Evolutionary conservation across 2,113 vertebrate genomes (phyloP).

Genomic region (Thermophis baileyi): DNA sequence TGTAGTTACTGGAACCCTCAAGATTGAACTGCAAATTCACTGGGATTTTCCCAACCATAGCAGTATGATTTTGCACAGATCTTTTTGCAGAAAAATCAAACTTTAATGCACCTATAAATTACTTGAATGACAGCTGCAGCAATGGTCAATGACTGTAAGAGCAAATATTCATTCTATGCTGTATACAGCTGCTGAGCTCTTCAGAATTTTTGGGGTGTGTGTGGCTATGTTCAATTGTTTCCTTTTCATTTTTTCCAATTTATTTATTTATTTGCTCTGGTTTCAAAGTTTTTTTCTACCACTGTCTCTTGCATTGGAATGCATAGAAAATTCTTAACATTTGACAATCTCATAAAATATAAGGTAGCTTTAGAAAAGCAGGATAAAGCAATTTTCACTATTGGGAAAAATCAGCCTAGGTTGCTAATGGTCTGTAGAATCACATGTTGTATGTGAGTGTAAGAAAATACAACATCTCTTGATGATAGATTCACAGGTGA

Average conservation of each 20-base stretch:
- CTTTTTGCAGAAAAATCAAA: background rate
- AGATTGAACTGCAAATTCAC: background rate
- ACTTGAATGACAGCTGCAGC: slow-evolving; percentile 59
- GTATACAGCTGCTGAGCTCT: slow-evolving; percentile 35
- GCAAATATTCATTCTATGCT: background rate
- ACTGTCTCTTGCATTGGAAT: slow-evolving; percentile 11
- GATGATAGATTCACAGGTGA: background rate
- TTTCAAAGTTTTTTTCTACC: slow-evolving; percentile 47
- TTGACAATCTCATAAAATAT: slow-evolving; percentile 36
- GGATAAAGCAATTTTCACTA: background rate
- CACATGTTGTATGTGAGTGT: background rate
- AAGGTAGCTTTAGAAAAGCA: slow-evolving; percentile 38
- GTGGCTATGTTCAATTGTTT: slow-evolving; percentile 15
- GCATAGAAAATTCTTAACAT: slow-evolving; percentile 13
- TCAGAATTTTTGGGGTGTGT: slow-evolving; percentile 6
- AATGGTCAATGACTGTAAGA: background rate
- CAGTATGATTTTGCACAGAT: background rate
- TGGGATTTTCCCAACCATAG: background rate
- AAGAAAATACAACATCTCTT: background rate
- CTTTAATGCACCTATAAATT: slow-evolving; percentile 2
- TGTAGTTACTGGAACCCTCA: background rate
- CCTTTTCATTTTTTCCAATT: background rate
- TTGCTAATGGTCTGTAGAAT: slow-evolving; percentile 8
- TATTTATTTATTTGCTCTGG: background rate
- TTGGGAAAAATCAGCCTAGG: slow-evolving; percentile 22